Percentiles rank a stretch among this genome's conserved stretches.
Evolutionary conservation across 2,888 invertebrate genomes (phyloP).

Genomic region (Boloria euphrosyne): DNA sequence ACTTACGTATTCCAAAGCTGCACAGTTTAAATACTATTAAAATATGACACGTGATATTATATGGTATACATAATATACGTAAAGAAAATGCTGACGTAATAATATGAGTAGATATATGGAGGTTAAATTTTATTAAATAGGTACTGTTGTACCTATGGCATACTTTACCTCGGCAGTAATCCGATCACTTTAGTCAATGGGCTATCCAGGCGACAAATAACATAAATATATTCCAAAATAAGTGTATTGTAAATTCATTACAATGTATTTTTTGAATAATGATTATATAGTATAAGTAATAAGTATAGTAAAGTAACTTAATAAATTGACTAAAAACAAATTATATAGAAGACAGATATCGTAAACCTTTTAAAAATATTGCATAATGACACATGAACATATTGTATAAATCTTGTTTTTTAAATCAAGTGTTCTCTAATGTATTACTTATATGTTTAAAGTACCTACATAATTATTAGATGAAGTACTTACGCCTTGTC

Average conservation of each 20-base stretch:
- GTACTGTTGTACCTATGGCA: conserved; percentile 25
- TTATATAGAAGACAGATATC: too few relatives aligned
- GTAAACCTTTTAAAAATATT: too few relatives aligned
- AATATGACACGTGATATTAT: not conserved
- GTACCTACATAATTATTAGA: not conserved
- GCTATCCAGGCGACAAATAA: conserved; percentile 81
- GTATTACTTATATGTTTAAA: not conserved
- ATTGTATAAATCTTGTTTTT: not conserved
- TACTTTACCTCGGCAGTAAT: conserved; percentile 95
- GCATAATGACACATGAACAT: too few relatives aligned
- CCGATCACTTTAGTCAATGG: conserved; percentile 97
- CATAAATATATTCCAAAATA: conserved; percentile 57
- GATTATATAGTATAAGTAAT: too few relatives aligned
- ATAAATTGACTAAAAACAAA: too few relatives aligned
- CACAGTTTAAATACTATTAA: not conserved
- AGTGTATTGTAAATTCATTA: conserved; percentile 41
- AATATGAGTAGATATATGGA: conserved; percentile 1
- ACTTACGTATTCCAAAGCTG: conserved; percentile 9
- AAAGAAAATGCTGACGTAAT: not conserved
- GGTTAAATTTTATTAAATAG: not conserved
- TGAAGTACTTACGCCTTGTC: conserved; percentile 78
- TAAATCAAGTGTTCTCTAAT: not conserved
- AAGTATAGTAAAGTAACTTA: too few relatives aligned
- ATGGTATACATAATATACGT: too few relatives aligned
- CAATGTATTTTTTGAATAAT: not conserved